Percentiles rank a stretch among this genome's conserved stretches.
Evolutionary conservation across 35 echinoderm and acorn worm genomes (phyloP).

Genomic region (Ophiothrix spiculata): DNA sequence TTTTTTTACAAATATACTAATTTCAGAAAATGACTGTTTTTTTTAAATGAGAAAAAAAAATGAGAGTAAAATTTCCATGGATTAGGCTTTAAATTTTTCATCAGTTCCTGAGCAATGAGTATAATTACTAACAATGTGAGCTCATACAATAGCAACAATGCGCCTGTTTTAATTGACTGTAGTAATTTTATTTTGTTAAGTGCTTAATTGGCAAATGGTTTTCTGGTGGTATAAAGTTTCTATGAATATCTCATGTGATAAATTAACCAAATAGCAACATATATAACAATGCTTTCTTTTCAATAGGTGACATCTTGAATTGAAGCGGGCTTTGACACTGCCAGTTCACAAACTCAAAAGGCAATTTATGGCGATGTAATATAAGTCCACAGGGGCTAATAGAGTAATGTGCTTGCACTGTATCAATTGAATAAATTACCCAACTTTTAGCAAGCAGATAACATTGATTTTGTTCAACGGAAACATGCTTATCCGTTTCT

Average conservation of each 20-base stretch:
- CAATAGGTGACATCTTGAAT: too few relatives aligned
- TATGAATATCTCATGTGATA: too few relatives aligned
- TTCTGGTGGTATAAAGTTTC: background rate
- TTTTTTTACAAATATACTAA: background rate
- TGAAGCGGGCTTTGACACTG: too few relatives aligned
- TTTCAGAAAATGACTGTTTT: background rate
- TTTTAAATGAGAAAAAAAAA: background rate
- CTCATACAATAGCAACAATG: background rate
- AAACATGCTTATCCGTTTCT: too few relatives aligned
- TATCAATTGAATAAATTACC: too few relatives aligned
- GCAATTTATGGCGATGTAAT: too few relatives aligned
- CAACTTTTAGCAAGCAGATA: too few relatives aligned
- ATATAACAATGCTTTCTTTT: too few relatives aligned
- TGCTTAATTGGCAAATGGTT: background rate
- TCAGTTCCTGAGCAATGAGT: background rate
- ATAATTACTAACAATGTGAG: background rate
- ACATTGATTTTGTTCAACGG: too few relatives aligned
- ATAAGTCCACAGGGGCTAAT: too few relatives aligned
- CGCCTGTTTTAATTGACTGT: background rate
- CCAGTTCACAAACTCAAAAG: too few relatives aligned
- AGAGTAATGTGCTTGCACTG: too few relatives aligned
- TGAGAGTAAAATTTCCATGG: background rate
- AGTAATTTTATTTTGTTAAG: background rate
- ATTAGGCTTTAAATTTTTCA: background rate
- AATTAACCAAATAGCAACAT: background rate